Base-by-base conservation (phyloP, 53 echinoderm and acorn worm species). In the Temnopleurus reevesii region DNA sequence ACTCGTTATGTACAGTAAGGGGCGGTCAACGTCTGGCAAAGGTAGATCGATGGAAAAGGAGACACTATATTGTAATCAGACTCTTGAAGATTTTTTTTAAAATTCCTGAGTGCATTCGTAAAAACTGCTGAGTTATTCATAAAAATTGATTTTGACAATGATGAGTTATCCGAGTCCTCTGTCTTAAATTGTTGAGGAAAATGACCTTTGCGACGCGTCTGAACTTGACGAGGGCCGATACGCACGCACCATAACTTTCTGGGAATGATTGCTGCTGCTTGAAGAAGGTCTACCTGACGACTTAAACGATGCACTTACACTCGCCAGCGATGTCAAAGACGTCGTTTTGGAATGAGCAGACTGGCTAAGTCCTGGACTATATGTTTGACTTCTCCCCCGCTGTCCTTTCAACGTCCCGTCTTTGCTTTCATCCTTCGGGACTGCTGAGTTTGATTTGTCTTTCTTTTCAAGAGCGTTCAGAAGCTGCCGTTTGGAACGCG, bases 401-500 rank as follows among this genome's bases (percentile, higher is more conserved):
- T 21, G 38, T 2, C 41, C 71, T 23, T 35, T 65, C 19, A 36
- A 65, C 38, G n/a, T 30, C 13, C 30, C 60, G 31, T 63, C 41
- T 41, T 71, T 71, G 38, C 41, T 71, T 36, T 71, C 71, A 71
- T 71, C 71, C 23, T 21, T 71, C 8, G 71, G n/a, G 8, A 36
- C 57, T 8, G 56, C 34, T 46, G 46, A 49, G n/a, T 9, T 55
- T 0, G 81, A 3, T 15, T 77, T 77, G 45, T 85, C 59, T 6
- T 85, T 60, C 24, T 17, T 59, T 19, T 83, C 83, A 28, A 59
- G 45, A 15, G 59, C 85, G 25, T 35, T 44, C 15, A 85, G 59
- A 12, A 85, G 85, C 38, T 85, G 65, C 4, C 88, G 65, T 47
- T 34, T 46, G 0, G 88, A 87, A 7, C 88, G 66, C n/a, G 88